Evolutionary conservation across 2,113 vertebrate genomes (phyloP).

Genomic region (Abramis brama): DNA sequence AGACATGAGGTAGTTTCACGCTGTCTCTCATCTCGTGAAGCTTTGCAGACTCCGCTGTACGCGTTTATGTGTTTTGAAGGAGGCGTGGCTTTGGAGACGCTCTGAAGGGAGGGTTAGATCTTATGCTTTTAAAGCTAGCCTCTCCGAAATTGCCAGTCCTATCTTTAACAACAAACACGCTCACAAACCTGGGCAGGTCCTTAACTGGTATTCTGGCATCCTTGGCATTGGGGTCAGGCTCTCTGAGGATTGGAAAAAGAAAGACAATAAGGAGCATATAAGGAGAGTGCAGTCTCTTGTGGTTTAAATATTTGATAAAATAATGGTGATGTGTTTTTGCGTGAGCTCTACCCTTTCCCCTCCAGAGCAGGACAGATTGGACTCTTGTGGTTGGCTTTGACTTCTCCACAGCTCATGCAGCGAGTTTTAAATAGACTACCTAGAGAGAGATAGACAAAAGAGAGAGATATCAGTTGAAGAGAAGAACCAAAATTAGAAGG

Average conservation of each 20-base stretch:
- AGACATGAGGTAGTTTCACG: too few relatives aligned
- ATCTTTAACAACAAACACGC: not conserved
- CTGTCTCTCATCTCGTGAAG: too few relatives aligned
- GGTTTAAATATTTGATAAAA: not conserved
- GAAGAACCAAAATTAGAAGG: not conserved
- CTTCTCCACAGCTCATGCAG: conserved; percentile 87
- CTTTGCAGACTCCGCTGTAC: too few relatives aligned
- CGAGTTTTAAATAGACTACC: conserved; percentile 95
- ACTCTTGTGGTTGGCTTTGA: conserved; percentile 85
- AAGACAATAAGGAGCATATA: not conserved
- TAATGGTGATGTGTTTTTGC: not conserved
- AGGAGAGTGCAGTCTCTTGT: not conserved
- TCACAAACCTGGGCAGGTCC: conserved; percentile 85
- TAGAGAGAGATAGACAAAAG: conserved; percentile 60
- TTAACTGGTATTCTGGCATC: conserved; percentile 85
- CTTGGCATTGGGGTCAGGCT: conserved; percentile 81
- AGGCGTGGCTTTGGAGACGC: too few relatives aligned
- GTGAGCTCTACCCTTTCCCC: conserved; percentile 87
- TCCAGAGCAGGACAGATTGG: conserved; percentile 88
- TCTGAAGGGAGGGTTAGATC: too few relatives aligned
- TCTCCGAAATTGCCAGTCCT: too few relatives aligned
- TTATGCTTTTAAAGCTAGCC: too few relatives aligned
- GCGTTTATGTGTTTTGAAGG: too few relatives aligned
- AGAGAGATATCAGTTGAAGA: not conserved
- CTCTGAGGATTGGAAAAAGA: conserved; percentile 72